Evolutionary conservation across 2,113 vertebrate genomes (phyloP), one percentile per base, ranked within the genome.

Genomic region (Sinocyclocheilus grahami): DNA sequence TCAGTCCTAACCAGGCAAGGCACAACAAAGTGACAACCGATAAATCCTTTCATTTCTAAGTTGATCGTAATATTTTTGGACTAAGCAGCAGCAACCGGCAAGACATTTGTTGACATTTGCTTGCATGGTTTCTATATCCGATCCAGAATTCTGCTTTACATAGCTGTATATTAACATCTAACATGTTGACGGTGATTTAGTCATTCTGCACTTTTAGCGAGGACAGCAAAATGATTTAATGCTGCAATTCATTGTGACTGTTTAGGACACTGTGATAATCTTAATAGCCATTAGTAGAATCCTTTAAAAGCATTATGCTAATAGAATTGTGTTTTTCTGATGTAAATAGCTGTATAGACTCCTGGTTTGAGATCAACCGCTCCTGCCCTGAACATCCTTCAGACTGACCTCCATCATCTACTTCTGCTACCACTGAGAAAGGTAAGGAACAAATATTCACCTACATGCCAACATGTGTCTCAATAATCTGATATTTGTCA

Each of bases 301-400:
- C 12, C n/a, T 14, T 75, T 48, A 75, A 46, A 74, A 75, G 22
- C 72, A 75, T 46, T 46, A 75, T 48, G 72, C 72, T 48, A 75
- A 48, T 75, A 11, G 12, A 14, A 51, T 51, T 7, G 13, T 48
- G 42, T 4, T 42, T 80, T 62, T 4, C 5, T 60, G 11, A 80
- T 11, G 60, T n/a, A 13, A 37, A 22, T 13, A 98, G 98, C 94
- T 99, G 98, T 97, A 99, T 99, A 98, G 98, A 99, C 93, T 98
- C 98, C 1, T 99, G 98, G 98, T 99, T 99, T 95, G 98, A 99
- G 96, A 98, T 99, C 95, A 99, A 99, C 94, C 97, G 98, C 92
- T 99, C 98, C 92, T 99, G 98, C 94, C 98, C 98, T 13, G 97
- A 99, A 91, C 98, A 99, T 90, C 98, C 98, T 79, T 99, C 98